phyloP scores from a whole-genome alignment of 2,888 invertebrate species.

The Hydraecia micacea region DNA sequence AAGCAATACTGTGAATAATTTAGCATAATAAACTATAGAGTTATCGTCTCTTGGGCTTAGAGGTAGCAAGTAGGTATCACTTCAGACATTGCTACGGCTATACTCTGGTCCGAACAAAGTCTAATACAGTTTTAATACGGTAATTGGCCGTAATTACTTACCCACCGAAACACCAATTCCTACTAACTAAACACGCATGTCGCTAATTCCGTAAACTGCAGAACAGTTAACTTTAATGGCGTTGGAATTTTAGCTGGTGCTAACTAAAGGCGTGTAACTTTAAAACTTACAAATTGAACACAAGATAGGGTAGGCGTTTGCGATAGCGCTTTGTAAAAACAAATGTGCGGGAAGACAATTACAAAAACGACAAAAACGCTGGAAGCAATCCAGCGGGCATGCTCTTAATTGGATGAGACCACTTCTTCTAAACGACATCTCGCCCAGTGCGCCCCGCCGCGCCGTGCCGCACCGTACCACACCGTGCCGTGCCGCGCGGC shows the following conservation, averaged over 20 bases:
- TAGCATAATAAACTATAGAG: slow-evolving; percentile 37
- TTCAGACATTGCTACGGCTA: slow-evolving; percentile 21
- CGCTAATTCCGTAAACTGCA: slow-evolving; percentile 26
- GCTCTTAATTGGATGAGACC: slow-evolving; percentile 89
- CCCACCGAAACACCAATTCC: slow-evolving; percentile 20
- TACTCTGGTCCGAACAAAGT: background rate
- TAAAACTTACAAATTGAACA: slow-evolving; percentile 67
- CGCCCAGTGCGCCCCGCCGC: slow-evolving; percentile 57
- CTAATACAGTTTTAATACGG: slow-evolving; percentile 33
- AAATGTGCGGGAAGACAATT: slow-evolving; percentile 83
- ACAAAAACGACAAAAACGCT: slow-evolving; percentile 86
- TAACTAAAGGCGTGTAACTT: slow-evolving; percentile 45
- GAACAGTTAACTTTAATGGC: slow-evolving; percentile 25
- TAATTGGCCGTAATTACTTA: slow-evolving; percentile 30
- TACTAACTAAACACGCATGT: slow-evolving; percentile 25
- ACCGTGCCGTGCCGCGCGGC: slow-evolving; percentile 22
- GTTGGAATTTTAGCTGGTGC: slow-evolving; percentile 22
- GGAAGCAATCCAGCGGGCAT: slow-evolving; percentile 87
- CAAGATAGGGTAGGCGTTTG: slow-evolving; percentile 71
- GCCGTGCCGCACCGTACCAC: slow-evolving; percentile 27
- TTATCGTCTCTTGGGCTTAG: slow-evolving; percentile 21
- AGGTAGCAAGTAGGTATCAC: slow-evolving; percentile 8
- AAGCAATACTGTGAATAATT: slow-evolving; percentile 40
- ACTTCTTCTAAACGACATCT: slow-evolving; percentile 87
- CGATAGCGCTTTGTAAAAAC: slow-evolving; percentile 77